Percentiles rank a stretch among this genome's conserved stretches.
These are phyloP conservation scores for Papilio polyxenes DNA, from an alignment of 1,140 invertebrate genomes.

Conservation along the genomic window DNA sequence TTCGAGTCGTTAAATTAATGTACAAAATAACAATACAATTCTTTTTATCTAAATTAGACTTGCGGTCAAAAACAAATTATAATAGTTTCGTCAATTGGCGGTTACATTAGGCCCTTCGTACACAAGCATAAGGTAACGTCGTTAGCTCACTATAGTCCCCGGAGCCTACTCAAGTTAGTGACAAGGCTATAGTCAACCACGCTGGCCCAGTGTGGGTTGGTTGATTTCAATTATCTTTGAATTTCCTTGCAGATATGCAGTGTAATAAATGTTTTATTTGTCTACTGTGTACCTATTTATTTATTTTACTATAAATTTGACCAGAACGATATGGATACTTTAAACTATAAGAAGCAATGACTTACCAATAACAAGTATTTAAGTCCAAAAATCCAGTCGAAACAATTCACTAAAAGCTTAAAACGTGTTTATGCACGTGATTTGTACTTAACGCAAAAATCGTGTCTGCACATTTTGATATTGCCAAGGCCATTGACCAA, in stretches of 20 bases:
- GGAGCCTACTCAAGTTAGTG: too few species aligned
- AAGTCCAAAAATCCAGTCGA: not conserved
- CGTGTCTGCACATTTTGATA: not conserved
- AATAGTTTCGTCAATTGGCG: not conserved
- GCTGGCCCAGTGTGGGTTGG: too few species aligned
- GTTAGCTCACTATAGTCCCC: too few species aligned
- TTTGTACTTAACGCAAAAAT: conserved; percentile 12
- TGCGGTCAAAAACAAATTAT: not conserved
- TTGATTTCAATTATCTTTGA: too few species aligned
- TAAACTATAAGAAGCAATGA: not conserved
- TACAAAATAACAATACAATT: not conserved
- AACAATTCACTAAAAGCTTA: not conserved
- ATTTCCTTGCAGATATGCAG: too few species aligned
- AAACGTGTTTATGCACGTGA: conserved; percentile 4
- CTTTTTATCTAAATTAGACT: not conserved
- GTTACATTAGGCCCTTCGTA: not conserved
- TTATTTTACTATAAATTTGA: not conserved
- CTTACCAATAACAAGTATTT: not conserved
- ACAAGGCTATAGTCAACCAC: too few species aligned
- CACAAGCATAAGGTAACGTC: not conserved
- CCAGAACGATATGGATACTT: not conserved
- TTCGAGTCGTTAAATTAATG: not conserved
- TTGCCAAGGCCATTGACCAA: not conserved
- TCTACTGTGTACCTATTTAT: too few species aligned
- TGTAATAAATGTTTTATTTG: too few species aligned